Evolutionary conservation across 2,113 vertebrate genomes (phyloP).

Genomic region (Paramisgurnus dabryanus): DNA sequence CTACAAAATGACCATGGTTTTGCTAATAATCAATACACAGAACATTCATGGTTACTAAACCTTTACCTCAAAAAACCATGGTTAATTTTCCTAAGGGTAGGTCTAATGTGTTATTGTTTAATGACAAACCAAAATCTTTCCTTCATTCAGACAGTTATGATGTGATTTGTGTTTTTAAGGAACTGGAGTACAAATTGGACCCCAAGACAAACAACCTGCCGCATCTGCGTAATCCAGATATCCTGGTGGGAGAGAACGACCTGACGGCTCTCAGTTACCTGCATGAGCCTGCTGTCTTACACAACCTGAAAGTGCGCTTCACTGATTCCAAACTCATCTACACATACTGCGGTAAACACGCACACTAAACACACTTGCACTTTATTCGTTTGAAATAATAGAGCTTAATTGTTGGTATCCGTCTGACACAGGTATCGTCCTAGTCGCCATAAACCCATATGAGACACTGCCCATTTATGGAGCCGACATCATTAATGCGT

Average conservation of each 20-base stretch:
- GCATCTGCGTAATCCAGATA: conserved; percentile 93
- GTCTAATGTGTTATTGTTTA: background rate
- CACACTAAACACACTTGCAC: background rate
- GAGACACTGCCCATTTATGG: conserved; percentile 96
- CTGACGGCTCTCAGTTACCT: conserved; percentile 97
- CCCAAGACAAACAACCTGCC: conserved; percentile 89
- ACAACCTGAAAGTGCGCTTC: conserved; percentile 97
- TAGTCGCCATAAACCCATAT: conserved; percentile 98
- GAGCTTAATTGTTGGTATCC: conserved; percentile 6
- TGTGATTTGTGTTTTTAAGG: conserved; percentile 66
- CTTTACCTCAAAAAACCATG: too few species aligned
- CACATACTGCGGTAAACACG: conserved; percentile 91
- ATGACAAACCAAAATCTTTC: background rate
- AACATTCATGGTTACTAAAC: too few species aligned
- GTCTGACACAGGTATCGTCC: conserved; percentile 84
- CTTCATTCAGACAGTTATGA: background rate
- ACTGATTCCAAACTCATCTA: conserved; percentile 98
- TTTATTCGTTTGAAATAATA: background rate
- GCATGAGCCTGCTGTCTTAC: conserved; percentile 94
- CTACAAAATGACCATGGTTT: too few species aligned
- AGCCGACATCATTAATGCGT: conserved; percentile 96
- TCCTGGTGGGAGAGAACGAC: conserved; percentile 97
- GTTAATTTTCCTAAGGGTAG: too few species aligned
- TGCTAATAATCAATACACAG: too few species aligned
- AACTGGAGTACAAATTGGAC: conserved; percentile 85